Percentiles rank a stretch among this genome's conserved stretches.
Evolutionary conservation across 2,113 vertebrate genomes (phyloP).

Genomic region (Blennius ocellaris): DNA sequence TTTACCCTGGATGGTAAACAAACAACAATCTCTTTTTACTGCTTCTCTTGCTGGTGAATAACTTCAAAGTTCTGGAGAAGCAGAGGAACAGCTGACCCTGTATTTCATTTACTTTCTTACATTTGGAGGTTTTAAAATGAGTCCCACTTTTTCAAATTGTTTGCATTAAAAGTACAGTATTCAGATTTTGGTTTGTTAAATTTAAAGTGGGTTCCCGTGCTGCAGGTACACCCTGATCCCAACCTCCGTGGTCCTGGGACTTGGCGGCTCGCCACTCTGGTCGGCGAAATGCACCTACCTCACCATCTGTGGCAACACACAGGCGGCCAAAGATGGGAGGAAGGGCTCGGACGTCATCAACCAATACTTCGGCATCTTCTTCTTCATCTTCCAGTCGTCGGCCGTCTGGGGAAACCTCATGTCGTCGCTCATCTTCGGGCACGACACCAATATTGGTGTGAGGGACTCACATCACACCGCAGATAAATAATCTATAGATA

Average conservation of each 20-base stretch:
- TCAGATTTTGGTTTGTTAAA: neutral
- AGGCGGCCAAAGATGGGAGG: slow-evolving; percentile 80
- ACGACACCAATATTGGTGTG: slow-evolving; percentile 83
- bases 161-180: too few species aligned
- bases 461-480: too few species aligned
- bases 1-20: slow-evolving; percentile 90
- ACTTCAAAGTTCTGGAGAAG: neutral
- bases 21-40: too few species aligned
- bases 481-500: too few species aligned
- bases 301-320: slow-evolving; percentile 85
- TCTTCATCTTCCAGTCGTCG: slow-evolving; percentile 93
- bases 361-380: slow-evolving; percentile 95
- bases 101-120: too few species aligned
- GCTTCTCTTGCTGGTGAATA: neutral
- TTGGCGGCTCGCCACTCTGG: slow-evolving; percentile 94
- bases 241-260: slow-evolving; percentile 91
- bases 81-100: too few species aligned
- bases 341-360: slow-evolving; percentile 86
- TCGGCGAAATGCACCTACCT: slow-evolving; percentile 94
- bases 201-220: too few species aligned
- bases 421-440: slow-evolving; percentile 92
- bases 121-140: too few species aligned
- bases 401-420: slow-evolving; percentile 96
- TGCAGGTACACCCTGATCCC: slow-evolving; percentile 92
- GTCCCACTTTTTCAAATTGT: too few species aligned